Base-by-base conservation (phyloP, 2,797 vertebrate genomes). In the Zalophus californianus region DNA sequence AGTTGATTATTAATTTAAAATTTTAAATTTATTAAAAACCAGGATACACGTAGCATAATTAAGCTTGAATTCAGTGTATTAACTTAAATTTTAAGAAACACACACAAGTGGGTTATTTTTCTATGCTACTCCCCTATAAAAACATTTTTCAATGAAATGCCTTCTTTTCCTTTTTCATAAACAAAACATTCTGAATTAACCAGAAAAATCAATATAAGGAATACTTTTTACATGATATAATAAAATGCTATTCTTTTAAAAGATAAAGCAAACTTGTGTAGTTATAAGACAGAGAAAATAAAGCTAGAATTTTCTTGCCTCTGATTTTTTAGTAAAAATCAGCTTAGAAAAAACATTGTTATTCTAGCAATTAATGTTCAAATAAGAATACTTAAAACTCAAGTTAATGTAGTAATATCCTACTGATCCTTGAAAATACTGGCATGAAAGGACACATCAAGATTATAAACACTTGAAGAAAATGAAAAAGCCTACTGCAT, bases 261-360 rank as follows among this genome's bases (percentile, higher is more conserved):
- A 56, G 54, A 52, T 38, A 66, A 14, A 94, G n/a, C 48, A 96
- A 89, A 89, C 68, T 16, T 94, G 9, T 35, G 7, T 11, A 73
- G 10, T 32, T 79, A 20, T 21, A 91, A 66, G n/a, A 38, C 21
- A 35, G 2, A 58, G 48, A 78, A 62, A 93, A 52, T 75, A 93
- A 77, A 94, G 60, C 29, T n/a, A 62, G 32, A 75, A 29, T 29
- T 80, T 77, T 75, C 73, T 92, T 80, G 38, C 23, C 86, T 64
- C 52, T 73, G 35, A 77, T 21, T 56, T 60, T 50, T 52, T 56
- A 90, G 16, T 58, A 94, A 95, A 88, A 92, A 89, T 54, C 32
- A 83, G 18, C 44, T 88, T 56, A 84, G 27, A 50, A 87, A 96
- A 91, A 58, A 90, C 52, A 73, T 48, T 93, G 68, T 93, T 70